Percentiles rank a stretch among this genome's conserved stretches.
Conservation (phyloP, 2,797 vertebrate species). For the Nasua narica region DNA sequence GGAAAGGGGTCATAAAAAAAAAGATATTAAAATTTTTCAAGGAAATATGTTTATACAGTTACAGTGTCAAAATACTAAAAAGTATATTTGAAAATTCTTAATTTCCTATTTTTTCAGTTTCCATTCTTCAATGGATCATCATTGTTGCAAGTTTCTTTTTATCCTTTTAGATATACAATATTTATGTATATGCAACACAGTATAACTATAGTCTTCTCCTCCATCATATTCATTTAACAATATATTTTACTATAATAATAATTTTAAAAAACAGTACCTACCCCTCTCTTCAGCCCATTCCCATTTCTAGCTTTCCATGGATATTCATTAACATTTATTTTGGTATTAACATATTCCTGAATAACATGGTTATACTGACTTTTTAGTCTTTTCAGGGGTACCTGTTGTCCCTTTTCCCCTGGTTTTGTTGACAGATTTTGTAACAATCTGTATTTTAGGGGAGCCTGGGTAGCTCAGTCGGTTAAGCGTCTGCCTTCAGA, state of each 20-base stretch:
- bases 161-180: neutral
- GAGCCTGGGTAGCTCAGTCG: too few relatives aligned
- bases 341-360: neutral
- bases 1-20: neutral
- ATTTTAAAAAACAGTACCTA: neutral
- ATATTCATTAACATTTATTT: neutral
- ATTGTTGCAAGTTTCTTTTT: neutral
- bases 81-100: neutral
- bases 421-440: neutral
- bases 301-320: neutral
- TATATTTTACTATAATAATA: neutral
- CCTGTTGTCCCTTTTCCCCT: neutral
- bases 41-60: neutral
- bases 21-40: neutral
- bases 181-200: neutral
- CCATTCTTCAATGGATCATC: neutral
- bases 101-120: neutral
- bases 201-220: neutral
- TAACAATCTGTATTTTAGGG: neutral
- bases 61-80: neutral
- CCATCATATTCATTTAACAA: neutral
- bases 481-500: too few relatives aligned
- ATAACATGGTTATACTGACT: neutral
- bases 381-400: neutral
- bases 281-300: neutral